These are phyloP conservation scores for Manis crassicaudata DNA, from an alignment of 2,797 vertebrate genomes.

Conservation along the genomic window DNA sequence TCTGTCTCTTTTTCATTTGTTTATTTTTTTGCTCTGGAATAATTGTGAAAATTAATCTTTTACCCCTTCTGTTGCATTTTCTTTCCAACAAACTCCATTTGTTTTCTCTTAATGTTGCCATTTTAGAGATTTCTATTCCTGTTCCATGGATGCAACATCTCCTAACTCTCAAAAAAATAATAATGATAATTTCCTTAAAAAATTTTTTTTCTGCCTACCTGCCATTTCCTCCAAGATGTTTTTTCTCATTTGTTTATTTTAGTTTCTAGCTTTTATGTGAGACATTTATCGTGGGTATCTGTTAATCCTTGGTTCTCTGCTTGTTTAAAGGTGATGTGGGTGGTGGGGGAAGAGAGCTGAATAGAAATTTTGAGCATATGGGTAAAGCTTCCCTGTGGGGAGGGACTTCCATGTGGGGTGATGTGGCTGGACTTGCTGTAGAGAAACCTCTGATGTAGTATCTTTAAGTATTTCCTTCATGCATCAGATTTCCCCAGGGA, in stretches of 20 bases:
- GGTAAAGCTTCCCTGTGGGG: not conserved
- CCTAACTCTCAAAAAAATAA: not conserved
- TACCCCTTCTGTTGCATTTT: not conserved
- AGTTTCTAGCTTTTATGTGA: not conserved
- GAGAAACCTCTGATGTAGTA: not conserved
- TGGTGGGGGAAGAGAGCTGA: not conserved
- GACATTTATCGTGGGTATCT: not conserved
- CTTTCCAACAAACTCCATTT: not conserved
- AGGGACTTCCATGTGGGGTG: not conserved
- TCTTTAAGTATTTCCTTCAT: not conserved
- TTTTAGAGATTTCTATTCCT: not conserved
- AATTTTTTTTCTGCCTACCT: not conserved
- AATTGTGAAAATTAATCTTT: not conserved
- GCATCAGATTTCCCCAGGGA: not conserved
- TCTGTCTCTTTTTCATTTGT: not conserved
- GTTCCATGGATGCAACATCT: not conserved
- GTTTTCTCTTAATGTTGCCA: not conserved
- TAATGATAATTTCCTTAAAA: not conserved
- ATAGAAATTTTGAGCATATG: not conserved
- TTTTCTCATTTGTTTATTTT: not conserved
- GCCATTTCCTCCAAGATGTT: not conserved
- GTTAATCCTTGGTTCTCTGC: not conserved
- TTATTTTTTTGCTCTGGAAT: not conserved
- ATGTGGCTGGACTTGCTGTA: not conserved
- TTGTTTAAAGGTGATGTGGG: not conserved